phyloP scores from a whole-genome alignment of 2,113 vertebrate genomes.

The Kryptolebias marmoratus region DNA sequence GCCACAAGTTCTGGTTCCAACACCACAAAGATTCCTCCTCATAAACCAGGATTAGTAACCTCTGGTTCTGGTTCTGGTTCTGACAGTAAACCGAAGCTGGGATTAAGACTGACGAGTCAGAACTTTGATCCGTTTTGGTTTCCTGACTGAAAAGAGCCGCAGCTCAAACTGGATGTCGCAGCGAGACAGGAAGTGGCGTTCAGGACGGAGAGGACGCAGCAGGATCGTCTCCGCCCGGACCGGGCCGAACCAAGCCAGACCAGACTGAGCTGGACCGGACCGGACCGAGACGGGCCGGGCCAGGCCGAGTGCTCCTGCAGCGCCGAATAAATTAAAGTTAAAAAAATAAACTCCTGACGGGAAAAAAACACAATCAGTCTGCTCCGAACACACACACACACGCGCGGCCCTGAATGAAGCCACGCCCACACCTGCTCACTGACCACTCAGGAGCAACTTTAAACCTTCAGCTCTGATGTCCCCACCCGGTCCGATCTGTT shows the following conservation, averaged over 20 bases:
- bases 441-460: background rate
- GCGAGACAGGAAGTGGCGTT: background rate
- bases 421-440: background rate
- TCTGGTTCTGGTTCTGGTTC: no score
- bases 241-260: background rate
- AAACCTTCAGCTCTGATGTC: no score
- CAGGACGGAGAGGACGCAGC: background rate
- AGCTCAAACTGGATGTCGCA: no score
- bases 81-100: no score
- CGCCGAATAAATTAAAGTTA: constrained; percentile 39
- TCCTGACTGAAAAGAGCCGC: no score
- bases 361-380: constrained; percentile 40
- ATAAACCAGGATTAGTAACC: no score
- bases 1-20: no score
- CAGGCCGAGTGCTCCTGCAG: constrained; percentile 9
- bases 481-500: background rate
- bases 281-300: background rate
- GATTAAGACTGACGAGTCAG: no score
- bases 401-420: background rate
- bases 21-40: no score
- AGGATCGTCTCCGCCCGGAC: constrained; percentile 15
- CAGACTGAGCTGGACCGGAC: constrained; percentile 5
- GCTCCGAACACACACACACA: background rate
- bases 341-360: constrained; percentile 47
- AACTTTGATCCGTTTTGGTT: no score